Percentiles rank a stretch among this genome's conserved stretches.
These are phyloP conservation scores for Belonocnema kinseyi DNA, from an alignment of 1,140 invertebrate genomes.

Conservation along the genomic window DNA sequence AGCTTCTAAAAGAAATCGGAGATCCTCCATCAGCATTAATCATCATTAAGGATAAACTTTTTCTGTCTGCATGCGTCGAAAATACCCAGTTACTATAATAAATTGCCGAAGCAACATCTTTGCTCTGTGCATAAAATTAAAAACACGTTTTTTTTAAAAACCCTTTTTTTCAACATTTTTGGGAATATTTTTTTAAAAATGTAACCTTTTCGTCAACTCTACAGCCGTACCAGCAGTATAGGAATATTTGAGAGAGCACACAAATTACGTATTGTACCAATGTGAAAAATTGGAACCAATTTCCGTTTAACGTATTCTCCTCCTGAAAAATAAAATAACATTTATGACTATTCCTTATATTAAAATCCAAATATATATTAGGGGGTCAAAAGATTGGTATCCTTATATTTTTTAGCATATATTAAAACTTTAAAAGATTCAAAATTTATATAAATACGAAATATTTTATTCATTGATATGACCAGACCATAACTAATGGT, in stretches of 20 bases:
- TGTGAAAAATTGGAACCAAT: not conserved
- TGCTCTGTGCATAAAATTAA: not conserved
- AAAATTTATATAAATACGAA: too few relatives aligned
- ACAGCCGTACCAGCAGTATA: constrained; percentile 17
- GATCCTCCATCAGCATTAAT: not conserved
- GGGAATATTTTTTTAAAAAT: too few relatives aligned
- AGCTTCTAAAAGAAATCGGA: constrained; percentile 1
- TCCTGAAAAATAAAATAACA: not conserved
- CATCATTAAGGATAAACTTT: constrained; percentile 9
- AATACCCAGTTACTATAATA: constrained; percentile 1
- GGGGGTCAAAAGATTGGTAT: too few relatives aligned
- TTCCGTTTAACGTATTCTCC: not conserved
- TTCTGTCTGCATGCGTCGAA: not conserved
- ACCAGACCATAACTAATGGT: too few relatives aligned
- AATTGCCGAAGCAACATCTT: not conserved
- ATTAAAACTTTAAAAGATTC: too few relatives aligned
- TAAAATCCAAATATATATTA: too few relatives aligned
- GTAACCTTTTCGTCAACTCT: constrained; percentile 1
- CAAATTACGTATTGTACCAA: not conserved
- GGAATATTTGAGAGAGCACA: constrained; percentile 15
- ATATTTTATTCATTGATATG: too few relatives aligned
- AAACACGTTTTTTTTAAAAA: not conserved
- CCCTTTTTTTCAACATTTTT: not conserved
- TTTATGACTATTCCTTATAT: too few relatives aligned
- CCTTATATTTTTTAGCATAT: too few relatives aligned